Evolutionary conservation across 2,113 vertebrate genomes (phyloP).

Genomic region (Notothenia coriiceps): DNA sequence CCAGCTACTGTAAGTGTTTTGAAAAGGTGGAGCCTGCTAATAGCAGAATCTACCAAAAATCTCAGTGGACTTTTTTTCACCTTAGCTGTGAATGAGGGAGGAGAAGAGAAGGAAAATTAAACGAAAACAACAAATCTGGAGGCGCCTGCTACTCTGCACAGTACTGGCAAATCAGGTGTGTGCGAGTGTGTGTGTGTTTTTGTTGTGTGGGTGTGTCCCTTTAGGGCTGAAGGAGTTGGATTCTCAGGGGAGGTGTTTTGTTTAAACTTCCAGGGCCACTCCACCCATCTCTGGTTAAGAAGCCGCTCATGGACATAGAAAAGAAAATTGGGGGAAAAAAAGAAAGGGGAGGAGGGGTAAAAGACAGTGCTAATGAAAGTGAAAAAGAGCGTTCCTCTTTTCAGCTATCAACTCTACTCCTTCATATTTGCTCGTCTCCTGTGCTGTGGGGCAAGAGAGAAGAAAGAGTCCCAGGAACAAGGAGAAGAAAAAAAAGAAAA

Average conservation of each 20-base stretch:
- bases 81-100: conserved; percentile 65
- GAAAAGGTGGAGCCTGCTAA: conserved; percentile 53
- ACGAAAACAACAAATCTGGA: conserved; percentile 65
- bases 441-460: conserved; percentile 59
- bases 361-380: conserved; percentile 62
- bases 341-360: conserved; percentile 31
- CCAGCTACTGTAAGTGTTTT: conserved; percentile 39
- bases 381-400: conserved; percentile 65
- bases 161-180: conserved; percentile 63
- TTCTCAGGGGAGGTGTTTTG: conserved; percentile 65
- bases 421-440: conserved; percentile 63
- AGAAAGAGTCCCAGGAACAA: conserved; percentile 36
- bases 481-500: conserved; percentile 26
- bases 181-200: conserved; percentile 43
- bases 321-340: conserved; percentile 23
- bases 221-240: conserved; percentile 54
- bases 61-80: conserved; percentile 64
- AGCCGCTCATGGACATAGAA: conserved; percentile 33
- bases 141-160: conserved; percentile 54
- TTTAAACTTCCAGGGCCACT: conserved; percentile 73
- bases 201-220: conserved; percentile 24
- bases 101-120: conserved; percentile 42
- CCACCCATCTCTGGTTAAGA: conserved; percentile 56
- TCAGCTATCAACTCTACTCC: conserved; percentile 67
- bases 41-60: conserved; percentile 61